A percentile compares a stretch with the other conserved stretches of the same genome.
phyloP scores from a whole-genome alignment of 2,888 invertebrate species.

The Fragum fragum region DNA sequence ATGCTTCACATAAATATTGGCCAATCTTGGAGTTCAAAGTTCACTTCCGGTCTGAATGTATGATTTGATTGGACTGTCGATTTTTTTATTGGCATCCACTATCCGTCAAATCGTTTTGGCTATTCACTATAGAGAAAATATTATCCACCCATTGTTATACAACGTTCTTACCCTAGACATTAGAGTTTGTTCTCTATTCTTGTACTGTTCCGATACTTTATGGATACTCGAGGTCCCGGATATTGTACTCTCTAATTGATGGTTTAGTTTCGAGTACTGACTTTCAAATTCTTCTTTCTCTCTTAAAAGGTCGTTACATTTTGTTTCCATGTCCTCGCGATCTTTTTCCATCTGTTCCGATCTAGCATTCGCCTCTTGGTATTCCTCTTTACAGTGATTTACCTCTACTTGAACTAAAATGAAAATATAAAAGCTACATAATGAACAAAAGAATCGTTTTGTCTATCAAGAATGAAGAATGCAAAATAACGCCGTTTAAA shows the following conservation, averaged over 20 bases:
- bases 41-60: no score
- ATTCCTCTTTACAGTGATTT: conserved; percentile 42
- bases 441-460: no score
- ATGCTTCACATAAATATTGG: no score
- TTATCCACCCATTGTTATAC: no score
- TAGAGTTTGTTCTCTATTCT: conserved; percentile 43
- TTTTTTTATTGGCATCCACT: no score
- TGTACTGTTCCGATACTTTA: conserved; percentile 48
- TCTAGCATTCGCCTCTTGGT: conserved; percentile 50
- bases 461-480: no score
- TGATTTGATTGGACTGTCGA: no score
- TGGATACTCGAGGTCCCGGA: conserved; percentile 43
- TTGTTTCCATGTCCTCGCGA: conserved; percentile 59
- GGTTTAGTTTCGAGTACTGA: conserved; percentile 42
- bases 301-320: conserved; percentile 43
- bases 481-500: no score
- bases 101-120: no score
- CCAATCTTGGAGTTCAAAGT: no score
- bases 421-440: no score
- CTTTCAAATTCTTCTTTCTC: conserved; percentile 53
- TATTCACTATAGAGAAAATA: no score
- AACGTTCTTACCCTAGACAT: conserved; percentile 36
- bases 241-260: conserved; percentile 39
- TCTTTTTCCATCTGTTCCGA: conserved; percentile 54
- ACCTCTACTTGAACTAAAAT: conserved; percentile 48